These are phyloP conservation scores for Tachysurus vachellii DNA, from an alignment of 2,113 vertebrate genomes.

Conservation along the genomic window DNA sequence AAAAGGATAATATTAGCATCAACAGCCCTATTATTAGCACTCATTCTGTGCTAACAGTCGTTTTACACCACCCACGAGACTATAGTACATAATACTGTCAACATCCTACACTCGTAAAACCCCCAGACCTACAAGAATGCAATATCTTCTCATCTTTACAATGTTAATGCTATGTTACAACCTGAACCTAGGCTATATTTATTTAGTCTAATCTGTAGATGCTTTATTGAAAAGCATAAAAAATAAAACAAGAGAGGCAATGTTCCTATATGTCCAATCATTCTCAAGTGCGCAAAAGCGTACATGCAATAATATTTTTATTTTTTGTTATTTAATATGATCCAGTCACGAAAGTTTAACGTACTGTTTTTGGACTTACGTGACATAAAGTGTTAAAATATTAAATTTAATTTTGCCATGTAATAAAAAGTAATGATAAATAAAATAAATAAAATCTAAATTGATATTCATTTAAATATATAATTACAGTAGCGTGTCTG, in stretches of 20 bases:
- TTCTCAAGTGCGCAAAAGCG: neutral
- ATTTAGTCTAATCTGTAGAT: neutral
- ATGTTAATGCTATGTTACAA: neutral
- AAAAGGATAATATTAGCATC: neutral
- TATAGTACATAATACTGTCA: no score
- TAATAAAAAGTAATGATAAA: neutral
- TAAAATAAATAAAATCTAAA: neutral
- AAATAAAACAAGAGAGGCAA: neutral
- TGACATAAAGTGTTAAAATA: neutral
- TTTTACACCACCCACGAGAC: neutral
- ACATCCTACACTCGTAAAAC: neutral
- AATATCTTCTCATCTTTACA: neutral
- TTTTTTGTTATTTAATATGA: neutral
- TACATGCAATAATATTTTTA: neutral
- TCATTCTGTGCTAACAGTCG: neutral
- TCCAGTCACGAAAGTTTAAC: neutral
- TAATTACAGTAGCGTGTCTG: neutral
- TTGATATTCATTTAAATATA: neutral
- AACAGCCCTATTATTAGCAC: neutral
- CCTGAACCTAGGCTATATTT: neutral
- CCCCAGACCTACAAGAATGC: neutral
- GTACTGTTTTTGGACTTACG: neutral
- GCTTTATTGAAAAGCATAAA: neutral
- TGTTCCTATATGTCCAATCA: neutral
- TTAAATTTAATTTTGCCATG: neutral